Evolutionary conservation across 1,140 invertebrate genomes (phyloP).

Genomic region (Hycleus cichorii): DNA sequence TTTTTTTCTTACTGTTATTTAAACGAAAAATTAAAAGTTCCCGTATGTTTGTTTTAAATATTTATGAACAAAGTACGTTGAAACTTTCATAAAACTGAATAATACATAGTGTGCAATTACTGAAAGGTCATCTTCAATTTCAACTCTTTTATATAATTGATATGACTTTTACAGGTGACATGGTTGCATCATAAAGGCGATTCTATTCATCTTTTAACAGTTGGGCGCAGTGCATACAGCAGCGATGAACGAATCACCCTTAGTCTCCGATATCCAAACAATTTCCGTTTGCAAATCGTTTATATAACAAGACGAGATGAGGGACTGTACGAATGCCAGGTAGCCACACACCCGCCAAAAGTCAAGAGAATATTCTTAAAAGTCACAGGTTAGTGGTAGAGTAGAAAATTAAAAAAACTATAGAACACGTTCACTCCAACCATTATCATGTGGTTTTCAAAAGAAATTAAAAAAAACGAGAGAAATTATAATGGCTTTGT

Average conservation of each 20-base stretch:
- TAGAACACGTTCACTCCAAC: background rate
- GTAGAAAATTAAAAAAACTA: background rate
- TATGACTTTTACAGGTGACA: slow-evolving; percentile 55
- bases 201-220: slow-evolving; percentile 66
- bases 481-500: too few relatives aligned
- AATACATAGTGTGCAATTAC: too few relatives aligned
- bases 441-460: background rate
- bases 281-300: slow-evolving; percentile 73
- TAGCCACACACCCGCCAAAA: slow-evolving; percentile 73
- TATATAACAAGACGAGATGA: slow-evolving; percentile 66
- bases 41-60: too few relatives aligned
- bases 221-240: slow-evolving; percentile 65
- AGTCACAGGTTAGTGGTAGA: slow-evolving; percentile 43
- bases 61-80: too few relatives aligned
- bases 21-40: slow-evolving; percentile 13
- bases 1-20: slow-evolving; percentile 2
- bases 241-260: slow-evolving; percentile 67
- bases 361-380: slow-evolving; percentile 56
- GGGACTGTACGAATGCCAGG: slow-evolving; percentile 78
- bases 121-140: too few relatives aligned
- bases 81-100: too few relatives aligned
- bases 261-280: slow-evolving; percentile 73
- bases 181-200: slow-evolving; percentile 66
- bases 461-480: background rate
- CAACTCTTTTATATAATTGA: too few relatives aligned